A percentile compares a stretch with the other conserved stretches of the same genome.
Conservation (phyloP, 1,140 invertebrate species). For the Globodera ellingtonae region DNA sequence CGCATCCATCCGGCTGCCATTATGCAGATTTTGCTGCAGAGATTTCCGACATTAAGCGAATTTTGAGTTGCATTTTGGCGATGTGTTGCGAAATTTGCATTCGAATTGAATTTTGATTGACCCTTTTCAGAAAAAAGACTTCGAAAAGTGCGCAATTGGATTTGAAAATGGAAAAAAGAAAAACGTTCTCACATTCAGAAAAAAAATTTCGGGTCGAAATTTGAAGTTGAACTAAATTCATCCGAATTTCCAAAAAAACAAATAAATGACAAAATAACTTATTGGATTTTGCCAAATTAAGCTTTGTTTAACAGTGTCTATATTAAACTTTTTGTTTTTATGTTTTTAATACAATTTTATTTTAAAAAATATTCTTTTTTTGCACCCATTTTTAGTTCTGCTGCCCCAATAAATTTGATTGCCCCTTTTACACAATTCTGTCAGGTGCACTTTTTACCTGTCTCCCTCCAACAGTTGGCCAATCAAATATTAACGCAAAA, state of each 20-base stretch:
- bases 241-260: too few species aligned
- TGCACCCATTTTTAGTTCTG: too few species aligned
- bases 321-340: too few species aligned
- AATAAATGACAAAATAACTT: too few species aligned
- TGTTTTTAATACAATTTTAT: too few species aligned
- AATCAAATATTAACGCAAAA: slow-evolving; percentile 12
- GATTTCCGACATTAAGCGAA: slow-evolving; percentile 1
- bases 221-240: too few species aligned
- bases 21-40: slow-evolving; percentile 6
- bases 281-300: too few species aligned
- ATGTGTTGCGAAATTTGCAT: slow-evolving; percentile 14
- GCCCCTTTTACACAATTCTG: neutral
- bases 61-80: neutral
- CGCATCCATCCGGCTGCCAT: neutral
- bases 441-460: neutral
- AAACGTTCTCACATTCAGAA: neutral
- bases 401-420: neutral
- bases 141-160: neutral
- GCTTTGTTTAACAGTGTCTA: too few species aligned
- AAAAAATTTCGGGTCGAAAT: too few species aligned
- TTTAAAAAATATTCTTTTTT: too few species aligned
- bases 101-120: slow-evolving; percentile 12
- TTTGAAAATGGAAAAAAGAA: neutral
- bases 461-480: neutral
- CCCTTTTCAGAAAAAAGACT: neutral